Base-by-base conservation (phyloP, 2,797 vertebrate species). In the Xenentodon cancila region DNA sequence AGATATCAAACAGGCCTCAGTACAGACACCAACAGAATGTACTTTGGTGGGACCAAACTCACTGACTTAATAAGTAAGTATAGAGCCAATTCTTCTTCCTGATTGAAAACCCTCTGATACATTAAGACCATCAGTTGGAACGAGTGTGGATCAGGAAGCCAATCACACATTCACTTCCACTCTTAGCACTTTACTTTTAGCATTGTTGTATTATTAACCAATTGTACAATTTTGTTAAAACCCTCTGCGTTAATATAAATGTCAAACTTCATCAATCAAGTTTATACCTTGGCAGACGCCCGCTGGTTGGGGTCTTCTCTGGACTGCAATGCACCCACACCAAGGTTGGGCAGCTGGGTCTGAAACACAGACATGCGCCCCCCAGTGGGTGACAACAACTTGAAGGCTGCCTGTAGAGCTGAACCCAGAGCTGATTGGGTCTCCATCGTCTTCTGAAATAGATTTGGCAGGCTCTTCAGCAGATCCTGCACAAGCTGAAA, bases 381-480 rank as follows among this genome's bases (percentile, higher is more conserved):
- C 59, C 97, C 97, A 8, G 96, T 98, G 72, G 97, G 95, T 7
- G 96, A 96, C 88, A 98, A 93, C 82, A 99, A 89, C 83, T 98
- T 98, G 82, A 95, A 98, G 67, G 96, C 96, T 49, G 96, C 95
- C 85, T 97, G 97, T 75, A 99, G 88, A 0, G 96, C 95, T 60
- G 97, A 96, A 50, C 97, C 97, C 82, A 99, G 87, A 51, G 96
- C 96, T 55, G 96, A 97, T 73, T 97, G 96, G 13, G 97, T 99
- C 93, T 99, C 97, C 93, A 96, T 92, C 9, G 96, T 97, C 83
- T 95, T 97, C 53, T 91, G 91, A 84, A 98, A 98, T 92, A 98
- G 95, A 84, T 91, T 94, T 0, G 97, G 97, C 81, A 98, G 88
- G 59, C 90, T 94, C 92, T 91, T 96, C 90, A 99, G 77, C 75